These are phyloP conservation scores for Leptestheria dahalacensis DNA, from an alignment of 1,140 invertebrate genomes.

Conservation along the genomic window DNA sequence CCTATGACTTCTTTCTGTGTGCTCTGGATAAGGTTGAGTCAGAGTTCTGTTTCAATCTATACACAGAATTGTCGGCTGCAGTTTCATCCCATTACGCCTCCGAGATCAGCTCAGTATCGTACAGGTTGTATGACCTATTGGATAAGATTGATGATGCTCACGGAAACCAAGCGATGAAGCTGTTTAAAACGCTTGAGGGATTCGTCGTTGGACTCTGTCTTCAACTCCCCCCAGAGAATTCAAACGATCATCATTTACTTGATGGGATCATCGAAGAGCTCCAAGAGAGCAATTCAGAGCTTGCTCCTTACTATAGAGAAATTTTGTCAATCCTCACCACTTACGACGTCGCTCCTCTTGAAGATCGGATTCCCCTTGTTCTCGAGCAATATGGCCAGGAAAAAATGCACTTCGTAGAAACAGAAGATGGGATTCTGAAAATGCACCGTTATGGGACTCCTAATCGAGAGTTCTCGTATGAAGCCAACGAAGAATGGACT, in stretches of 20 bases:
- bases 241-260: not conserved
- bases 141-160: not conserved
- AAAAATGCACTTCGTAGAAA: constrained; percentile 1
- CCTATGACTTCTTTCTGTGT: not conserved
- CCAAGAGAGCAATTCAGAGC: not conserved
- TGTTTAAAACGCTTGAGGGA: not conserved
- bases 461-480: not conserved
- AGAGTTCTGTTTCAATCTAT: not conserved
- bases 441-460: not conserved
- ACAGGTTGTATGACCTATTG: not conserved
- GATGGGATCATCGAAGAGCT: not conserved
- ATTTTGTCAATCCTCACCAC: not conserved
- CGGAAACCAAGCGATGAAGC: not conserved
- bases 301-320: not conserved
- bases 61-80: not conserved
- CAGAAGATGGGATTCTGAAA: not conserved
- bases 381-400: constrained; percentile 1
- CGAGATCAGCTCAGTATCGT: not conserved
- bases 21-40: not conserved
- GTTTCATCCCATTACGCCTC: not conserved
- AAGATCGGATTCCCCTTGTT: not conserved
- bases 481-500: not conserved
- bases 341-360: not conserved
- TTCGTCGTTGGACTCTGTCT: not conserved
- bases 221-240: not conserved